Conservation (phyloP, 2,113 vertebrate genomes). For the Turdus rufiventris region DNA sequence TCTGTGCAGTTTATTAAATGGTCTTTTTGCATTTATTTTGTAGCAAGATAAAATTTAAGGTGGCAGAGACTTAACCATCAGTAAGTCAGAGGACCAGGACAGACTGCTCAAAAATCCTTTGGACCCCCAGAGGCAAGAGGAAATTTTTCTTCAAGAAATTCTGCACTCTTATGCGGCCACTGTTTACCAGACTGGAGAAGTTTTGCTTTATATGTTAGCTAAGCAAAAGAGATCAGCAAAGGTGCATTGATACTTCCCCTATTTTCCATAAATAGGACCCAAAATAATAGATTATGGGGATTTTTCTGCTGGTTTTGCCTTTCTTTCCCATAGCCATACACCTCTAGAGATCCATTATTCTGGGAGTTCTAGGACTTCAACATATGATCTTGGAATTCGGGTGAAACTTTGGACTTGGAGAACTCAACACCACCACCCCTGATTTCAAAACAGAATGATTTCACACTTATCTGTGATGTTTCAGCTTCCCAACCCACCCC, state of each 20-base stretch:
- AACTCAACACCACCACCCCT: neutral
- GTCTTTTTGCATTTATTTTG: neutral
- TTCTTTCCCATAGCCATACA: neutral
- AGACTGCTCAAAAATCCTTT: neutral
- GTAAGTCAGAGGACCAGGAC: neutral
- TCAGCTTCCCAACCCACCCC: accelerated
- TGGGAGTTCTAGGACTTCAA: neutral
- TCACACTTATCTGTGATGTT: neutral
- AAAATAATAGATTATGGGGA: neutral
- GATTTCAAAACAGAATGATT: neutral
- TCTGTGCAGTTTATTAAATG: neutral
- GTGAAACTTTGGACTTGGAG: neutral
- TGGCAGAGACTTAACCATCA: neutral
- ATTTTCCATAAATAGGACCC: neutral
- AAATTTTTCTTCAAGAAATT: neutral
- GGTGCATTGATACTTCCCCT: neutral
- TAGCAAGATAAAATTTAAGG: neutral
- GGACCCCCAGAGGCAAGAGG: neutral
- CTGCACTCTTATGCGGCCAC: neutral
- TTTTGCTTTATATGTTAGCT: neutral
- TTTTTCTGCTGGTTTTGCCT: neutral
- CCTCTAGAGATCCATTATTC: neutral
- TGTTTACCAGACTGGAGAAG: neutral
- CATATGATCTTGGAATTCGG: neutral
- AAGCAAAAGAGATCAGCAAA: neutral